These are phyloP conservation scores for Cheirogaleus major DNA, from an alignment of 2,797 vertebrate genomes.

Conservation along the genomic window DNA sequence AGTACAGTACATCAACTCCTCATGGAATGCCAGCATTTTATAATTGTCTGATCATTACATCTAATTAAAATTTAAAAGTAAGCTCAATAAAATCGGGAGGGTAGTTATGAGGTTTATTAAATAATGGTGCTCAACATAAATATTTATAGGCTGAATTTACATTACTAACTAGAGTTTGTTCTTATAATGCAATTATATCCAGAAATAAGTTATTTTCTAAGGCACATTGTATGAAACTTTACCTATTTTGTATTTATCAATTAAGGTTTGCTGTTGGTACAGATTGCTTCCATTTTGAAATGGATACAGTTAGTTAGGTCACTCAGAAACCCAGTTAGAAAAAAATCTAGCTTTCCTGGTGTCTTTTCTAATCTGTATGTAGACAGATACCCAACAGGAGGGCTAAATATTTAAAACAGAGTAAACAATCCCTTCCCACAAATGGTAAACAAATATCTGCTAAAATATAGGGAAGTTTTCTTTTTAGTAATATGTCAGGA, in stretches of 20 bases:
- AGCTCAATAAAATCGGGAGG: not conserved
- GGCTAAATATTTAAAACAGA: not conserved
- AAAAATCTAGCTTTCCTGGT: not conserved
- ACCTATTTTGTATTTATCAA: constrained; percentile 8
- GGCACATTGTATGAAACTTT: not conserved
- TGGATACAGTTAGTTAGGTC: not conserved
- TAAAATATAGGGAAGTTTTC: not conserved
- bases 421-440: not conserved
- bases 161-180: not conserved
- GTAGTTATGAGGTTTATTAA: constrained; percentile 4
- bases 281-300: constrained; percentile 12
- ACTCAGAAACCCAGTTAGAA: not conserved
- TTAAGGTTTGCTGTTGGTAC: not conserved
- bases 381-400: not conserved
- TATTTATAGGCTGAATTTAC: not conserved
- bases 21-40: not conserved
- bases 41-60: not conserved
- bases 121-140: not conserved
- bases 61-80: constrained; percentile 22
- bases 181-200: not conserved
- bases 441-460: not conserved
- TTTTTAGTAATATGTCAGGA: not conserved
- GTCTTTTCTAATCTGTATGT: not conserved
- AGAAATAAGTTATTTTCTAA: not conserved
- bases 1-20: not conserved